Evolutionary conservation across 92 coral and sea anemone species (phyloP), one percentile per base, ranked within the genome.

Genomic region (Montipora capitata): DNA sequence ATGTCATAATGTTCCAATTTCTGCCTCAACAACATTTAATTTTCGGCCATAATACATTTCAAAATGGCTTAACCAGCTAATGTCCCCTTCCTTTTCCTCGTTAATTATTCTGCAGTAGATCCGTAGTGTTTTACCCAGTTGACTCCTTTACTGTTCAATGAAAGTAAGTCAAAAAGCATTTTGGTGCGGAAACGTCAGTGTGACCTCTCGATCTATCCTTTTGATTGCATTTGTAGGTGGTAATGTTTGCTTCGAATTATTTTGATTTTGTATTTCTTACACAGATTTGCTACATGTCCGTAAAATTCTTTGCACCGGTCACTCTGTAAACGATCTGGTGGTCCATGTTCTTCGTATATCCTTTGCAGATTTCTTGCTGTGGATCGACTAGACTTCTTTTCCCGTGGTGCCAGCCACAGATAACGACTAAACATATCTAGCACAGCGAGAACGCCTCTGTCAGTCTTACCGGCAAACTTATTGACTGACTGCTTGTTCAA

Each of bases 211-310:
- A 41, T 57, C 59, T 72, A 41, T 72, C 77, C 56, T 15, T 72
- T 56, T 3, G 39, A 70, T 27, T 70, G n/a, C n/a, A n/a, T n/a
- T n/a, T n/a, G 76, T 70, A 18, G 73, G 18, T 84, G 66, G n/a
- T 72, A 73, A 16, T 73, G 88, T 70, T 78, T 52, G 40, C 74
- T 62, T 40, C 41, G 27, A 35, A 84, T 72, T 59, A 35, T 57
- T 52, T 59, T 85, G n/a, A 86, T 86, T 20, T 66, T 86, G 11
- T 39, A 65, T 66, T 39, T 27, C 38, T 77, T 38, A 73, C 90
- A 67, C 27, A 86, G 57, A 7, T 49, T 64, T 11, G 7, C 54
- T 16, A 71, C 27, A 17, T 41, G 3, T 11, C 90, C 84, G 11
- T 57, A 39, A 77, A 86, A 68, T 77, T 77, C 72, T 27, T 4